Evolutionary conservation across 2,888 invertebrate species (phyloP).

Genomic region (Enoplolaimus lenunculus): DNA sequence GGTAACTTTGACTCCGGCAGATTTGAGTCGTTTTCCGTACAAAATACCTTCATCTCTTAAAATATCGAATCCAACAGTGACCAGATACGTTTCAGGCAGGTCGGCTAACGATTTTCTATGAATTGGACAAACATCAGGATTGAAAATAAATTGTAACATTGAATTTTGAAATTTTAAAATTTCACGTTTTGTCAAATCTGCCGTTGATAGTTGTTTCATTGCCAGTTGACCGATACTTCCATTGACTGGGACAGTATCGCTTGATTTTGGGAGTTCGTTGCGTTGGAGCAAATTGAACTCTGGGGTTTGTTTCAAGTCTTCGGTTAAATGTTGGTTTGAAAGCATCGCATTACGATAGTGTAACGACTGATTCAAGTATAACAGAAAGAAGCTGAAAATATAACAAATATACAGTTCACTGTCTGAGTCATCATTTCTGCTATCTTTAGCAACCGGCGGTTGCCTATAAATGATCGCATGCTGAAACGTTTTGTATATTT

Average conservation of each 20-base stretch:
- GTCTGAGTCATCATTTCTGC: no score
- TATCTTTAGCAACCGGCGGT: no score
- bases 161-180: neutral
- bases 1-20: neutral
- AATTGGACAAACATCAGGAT: neutral
- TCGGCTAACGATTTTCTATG: neutral
- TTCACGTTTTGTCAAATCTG: neutral
- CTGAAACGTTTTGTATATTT: no score
- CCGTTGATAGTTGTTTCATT: neutral
- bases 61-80: neutral
- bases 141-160: neutral
- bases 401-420: no score
- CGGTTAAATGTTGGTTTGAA: neutral
- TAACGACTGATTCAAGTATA: neutral
- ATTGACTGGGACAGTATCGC: neutral
- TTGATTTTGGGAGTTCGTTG: neutral
- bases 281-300: neutral
- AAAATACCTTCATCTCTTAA: conserved; percentile 2
- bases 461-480: no score
- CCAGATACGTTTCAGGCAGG: neutral
- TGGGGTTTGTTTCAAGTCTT: neutral
- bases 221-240: neutral
- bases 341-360: neutral
- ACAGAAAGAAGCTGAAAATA: neutral
- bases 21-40: neutral